Percentiles rank a stretch among this genome's conserved stretches.
These are phyloP conservation scores for Caenorhabditis parvicauda DNA, from an alignment of 2,888 invertebrate species.

Conservation along the genomic window DNA sequence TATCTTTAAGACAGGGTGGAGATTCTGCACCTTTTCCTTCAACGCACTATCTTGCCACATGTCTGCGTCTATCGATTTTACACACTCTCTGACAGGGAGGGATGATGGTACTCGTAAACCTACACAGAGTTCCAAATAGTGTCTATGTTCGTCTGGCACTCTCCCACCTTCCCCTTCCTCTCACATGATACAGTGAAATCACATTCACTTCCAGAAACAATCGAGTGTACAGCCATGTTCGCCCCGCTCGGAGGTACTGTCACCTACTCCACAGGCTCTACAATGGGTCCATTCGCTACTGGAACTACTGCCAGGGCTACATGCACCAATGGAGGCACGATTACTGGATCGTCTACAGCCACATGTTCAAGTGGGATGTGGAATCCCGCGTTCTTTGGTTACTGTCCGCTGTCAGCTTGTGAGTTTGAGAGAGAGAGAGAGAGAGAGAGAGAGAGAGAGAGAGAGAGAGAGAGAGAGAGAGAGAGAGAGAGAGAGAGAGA, in stretches of 20 bases:
- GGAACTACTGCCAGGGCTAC: constrained; percentile 38
- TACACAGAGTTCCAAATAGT: too few species aligned
- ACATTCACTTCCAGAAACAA: constrained; percentile 5
- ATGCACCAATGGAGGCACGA: constrained; percentile 34
- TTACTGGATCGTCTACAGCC: constrained; percentile 19
- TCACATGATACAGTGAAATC: constrained; percentile 10
- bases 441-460: background rate
- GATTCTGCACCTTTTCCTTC: too few species aligned
- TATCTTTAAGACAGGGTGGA: too few species aligned
- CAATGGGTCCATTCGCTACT: constrained; percentile 29
- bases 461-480: background rate
- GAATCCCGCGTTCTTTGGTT: constrained; percentile 23
- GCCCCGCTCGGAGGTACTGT: constrained; percentile 23
- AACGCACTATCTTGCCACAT: too few species aligned
- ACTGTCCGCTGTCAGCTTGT: too few species aligned
- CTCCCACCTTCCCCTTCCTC: constrained; percentile 4
- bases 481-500: background rate
- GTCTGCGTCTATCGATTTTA: too few species aligned
- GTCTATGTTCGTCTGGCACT: too few species aligned
- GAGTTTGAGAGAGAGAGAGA: background rate
- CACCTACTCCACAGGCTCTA: constrained; percentile 19
- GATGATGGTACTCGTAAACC: too few species aligned
- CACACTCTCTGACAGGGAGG: too few species aligned
- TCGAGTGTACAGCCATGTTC: constrained; percentile 22
- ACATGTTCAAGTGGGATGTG: constrained; percentile 35